Base-by-base conservation (phyloP, 2,888 invertebrate genomes). In the Pharmacophagus antenor region DNA sequence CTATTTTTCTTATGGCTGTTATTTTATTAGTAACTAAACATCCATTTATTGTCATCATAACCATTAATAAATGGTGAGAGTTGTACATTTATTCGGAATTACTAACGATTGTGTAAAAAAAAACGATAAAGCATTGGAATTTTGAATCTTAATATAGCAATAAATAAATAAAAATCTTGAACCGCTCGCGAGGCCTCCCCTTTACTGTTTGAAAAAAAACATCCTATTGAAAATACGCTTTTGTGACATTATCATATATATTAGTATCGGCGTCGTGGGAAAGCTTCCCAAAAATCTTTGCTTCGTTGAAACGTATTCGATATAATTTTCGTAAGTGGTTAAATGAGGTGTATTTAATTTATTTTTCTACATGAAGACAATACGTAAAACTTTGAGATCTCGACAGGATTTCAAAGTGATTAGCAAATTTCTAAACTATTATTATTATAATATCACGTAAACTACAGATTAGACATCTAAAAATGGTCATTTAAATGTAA, bases 161-260 rank as follows among this genome's bases (percentile, higher is more conserved):
- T 7, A 47, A 25, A 44, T 17, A 47, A 47, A 47, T 10, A 47
- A 22, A 47, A 1, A 27, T 27, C 27, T 6, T 27, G 5, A 27
- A n/a, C n/a, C 27, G 10, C 6, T 42, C 42, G n/a, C n/a, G n/a
- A n/a, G 15, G 15, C n/a, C 37, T 15, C 4, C 3, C 1, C 42
- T 2, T 20, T 53, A 18, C 44, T 44, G 18, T 22, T 53, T 53
- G 25, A 23, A 41, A 22, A n/a, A n/a, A 5, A 41, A 53, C 18
- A 53, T 44, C 25, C 53, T 23, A 23, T 41, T 42, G 25, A 53
- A 37, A 37, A 25, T 10, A 18, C 17, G 53, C 52, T 53, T 17
- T 23, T 42, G 18, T 42, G 42, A 25, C 25, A 53, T 53, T 53
- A 53, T 53, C 53, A 53, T 53, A 53, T 25, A 53, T 53, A 53